These are phyloP conservation scores for Drosophila tani DNA, from an alignment of 1,140 invertebrate genomes.

Conservation along the genomic window DNA sequence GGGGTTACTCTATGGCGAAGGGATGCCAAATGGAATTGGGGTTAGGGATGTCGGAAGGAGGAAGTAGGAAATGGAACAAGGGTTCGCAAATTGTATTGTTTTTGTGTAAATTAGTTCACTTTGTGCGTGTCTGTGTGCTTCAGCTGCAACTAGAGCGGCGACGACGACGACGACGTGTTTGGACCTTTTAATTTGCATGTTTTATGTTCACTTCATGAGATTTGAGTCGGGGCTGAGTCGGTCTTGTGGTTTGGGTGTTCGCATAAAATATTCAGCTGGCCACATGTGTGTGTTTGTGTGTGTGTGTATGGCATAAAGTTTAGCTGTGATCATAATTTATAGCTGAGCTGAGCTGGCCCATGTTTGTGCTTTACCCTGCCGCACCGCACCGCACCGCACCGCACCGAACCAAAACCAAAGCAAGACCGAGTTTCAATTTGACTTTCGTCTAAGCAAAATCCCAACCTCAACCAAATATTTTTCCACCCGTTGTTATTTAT, in stretches of 20 bases:
- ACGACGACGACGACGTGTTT: conserved; percentile 67
- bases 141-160: conserved; percentile 35
- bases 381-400: not conserved
- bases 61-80: conserved; percentile 55
- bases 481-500: conserved; percentile 68
- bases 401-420: conserved; percentile 1
- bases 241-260: conserved; percentile 73
- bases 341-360: conserved; percentile 34
- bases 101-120: conserved; percentile 83
- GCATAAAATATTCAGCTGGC: conserved; percentile 80
- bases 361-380: conserved; percentile 28
- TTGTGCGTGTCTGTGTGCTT: conserved; percentile 56
- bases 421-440: conserved; percentile 67
- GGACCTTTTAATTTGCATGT: conserved; percentile 83
- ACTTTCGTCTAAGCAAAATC: conserved; percentile 50
- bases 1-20: conserved; percentile 42
- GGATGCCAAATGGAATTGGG: conserved; percentile 45
- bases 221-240: conserved; percentile 67
- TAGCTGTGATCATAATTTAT: conserved; percentile 80
- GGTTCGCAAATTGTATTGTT: conserved; percentile 81
- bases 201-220: conserved; percentile 83
- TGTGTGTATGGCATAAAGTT: conserved; percentile 58
- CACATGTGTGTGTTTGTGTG: conserved; percentile 56
- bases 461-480: conserved; percentile 53
- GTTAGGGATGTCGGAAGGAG: not conserved